Evolutionary conservation across 2,797 vertebrate genomes (phyloP).

Genomic region (Picus viridis): DNA sequence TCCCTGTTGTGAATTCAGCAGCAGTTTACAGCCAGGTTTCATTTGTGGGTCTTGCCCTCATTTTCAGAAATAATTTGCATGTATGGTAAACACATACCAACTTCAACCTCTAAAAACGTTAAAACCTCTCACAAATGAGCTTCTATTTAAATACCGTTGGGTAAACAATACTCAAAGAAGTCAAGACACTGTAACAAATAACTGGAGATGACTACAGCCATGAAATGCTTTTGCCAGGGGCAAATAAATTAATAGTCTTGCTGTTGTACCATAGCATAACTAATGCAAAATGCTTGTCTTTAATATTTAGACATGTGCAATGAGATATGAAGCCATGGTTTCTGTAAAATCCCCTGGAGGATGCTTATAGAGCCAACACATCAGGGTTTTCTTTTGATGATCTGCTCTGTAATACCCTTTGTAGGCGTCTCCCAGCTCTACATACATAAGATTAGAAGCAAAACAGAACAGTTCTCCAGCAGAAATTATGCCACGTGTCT

Average conservation of each 20-base stretch:
- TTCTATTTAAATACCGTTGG: conserved; percentile 11
- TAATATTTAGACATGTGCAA: background rate
- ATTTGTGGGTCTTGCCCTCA: background rate
- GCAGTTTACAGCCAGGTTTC: conserved; percentile 7
- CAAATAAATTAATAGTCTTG: conserved; percentile 22
- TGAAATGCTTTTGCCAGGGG: conserved; percentile 29
- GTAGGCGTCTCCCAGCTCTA: background rate
- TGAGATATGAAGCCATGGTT: conserved; percentile 35
- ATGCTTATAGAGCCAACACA: background rate
- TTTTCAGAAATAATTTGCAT: conserved; percentile 33
- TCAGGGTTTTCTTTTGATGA: conserved; percentile 15
- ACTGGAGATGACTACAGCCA: conserved; percentile 8
- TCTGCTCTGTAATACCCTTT: conserved; percentile 7
- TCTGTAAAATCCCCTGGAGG: conserved; percentile 31
- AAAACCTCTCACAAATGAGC: conserved; percentile 16
- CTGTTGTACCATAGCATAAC: background rate
- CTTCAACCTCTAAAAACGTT: conserved; percentile 1
- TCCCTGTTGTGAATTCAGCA: conserved; percentile 30
- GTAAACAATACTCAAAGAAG: conserved; percentile 12
- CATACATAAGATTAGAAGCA: background rate
- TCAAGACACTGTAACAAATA: background rate
- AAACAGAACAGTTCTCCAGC: background rate
- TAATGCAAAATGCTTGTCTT: conserved; percentile 8
- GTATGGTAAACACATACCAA: background rate
- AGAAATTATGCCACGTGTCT: background rate